These are phyloP conservation scores for Balearica regulorum DNA, from an alignment of 2,797 vertebrate species.

Conservation along the genomic window DNA sequence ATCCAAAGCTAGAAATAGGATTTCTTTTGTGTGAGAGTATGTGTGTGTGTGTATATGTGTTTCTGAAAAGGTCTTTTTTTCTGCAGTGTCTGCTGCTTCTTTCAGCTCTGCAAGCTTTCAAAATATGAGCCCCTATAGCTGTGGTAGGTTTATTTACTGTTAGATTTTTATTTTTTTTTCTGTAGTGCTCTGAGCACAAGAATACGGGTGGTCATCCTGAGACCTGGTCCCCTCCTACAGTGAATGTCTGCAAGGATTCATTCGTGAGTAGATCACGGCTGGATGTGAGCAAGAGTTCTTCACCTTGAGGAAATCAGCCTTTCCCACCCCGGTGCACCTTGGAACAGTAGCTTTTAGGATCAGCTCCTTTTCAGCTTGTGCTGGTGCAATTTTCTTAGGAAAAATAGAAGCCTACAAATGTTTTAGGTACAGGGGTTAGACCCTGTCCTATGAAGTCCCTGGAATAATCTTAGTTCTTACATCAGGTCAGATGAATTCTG, in stretches of 20 bases:
- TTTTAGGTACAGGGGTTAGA: neutral
- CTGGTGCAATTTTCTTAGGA: neutral
- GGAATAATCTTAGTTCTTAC: neutral
- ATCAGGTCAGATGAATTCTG: neutral
- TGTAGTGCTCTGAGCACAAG: neutral
- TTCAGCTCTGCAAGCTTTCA: neutral
- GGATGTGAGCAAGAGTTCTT: neutral
- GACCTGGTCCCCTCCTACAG: neutral
- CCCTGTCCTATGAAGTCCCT: neutral
- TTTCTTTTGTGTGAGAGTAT: neutral
- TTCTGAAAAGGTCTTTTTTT: neutral
- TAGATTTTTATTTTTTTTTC: neutral
- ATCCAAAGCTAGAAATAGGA: neutral
- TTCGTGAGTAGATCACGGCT: fast-evolving
- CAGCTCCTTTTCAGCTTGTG: neutral
- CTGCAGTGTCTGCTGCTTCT: neutral
- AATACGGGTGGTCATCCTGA: neutral
- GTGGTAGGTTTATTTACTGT: neutral
- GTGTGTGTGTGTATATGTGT: neutral
- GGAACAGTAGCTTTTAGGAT: neutral
- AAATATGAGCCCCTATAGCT: neutral
- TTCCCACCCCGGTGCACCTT: neutral
- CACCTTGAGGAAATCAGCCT: neutral
- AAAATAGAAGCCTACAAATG: neutral
- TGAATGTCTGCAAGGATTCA: neutral